phyloP scores from a whole-genome alignment of 2,797 vertebrate species.

The Pampus argenteus region DNA sequence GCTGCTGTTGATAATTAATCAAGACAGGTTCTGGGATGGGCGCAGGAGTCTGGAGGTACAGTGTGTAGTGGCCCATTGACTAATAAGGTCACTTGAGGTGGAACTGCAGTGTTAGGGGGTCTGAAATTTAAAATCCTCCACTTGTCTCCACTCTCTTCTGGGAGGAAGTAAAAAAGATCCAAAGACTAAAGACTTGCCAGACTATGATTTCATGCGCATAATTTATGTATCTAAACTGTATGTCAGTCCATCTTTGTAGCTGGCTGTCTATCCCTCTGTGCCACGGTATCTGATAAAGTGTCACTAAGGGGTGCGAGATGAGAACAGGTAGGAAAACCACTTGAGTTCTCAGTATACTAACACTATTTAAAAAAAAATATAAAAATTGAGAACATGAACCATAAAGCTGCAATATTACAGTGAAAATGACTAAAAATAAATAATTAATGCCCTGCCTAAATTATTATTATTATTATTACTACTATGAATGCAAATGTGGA shows the following conservation, averaged over 20 bases:
- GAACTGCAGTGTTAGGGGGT: slow-evolving; percentile 55
- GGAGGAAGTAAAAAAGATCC: slow-evolving; percentile 25
- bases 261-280: slow-evolving; percentile 20
- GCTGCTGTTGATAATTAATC: slow-evolving; percentile 78
- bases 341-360: not conserved
- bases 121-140: slow-evolving; percentile 52
- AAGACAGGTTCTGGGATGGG: slow-evolving; percentile 71
- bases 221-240: slow-evolving; percentile 59
- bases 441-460: too few relatives aligned
- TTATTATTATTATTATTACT: not conserved
- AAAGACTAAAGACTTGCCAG: slow-evolving; percentile 36
- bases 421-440: not conserved
- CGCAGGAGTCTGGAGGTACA: slow-evolving; percentile 57
- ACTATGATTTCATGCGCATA: slow-evolving; percentile 49
- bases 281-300: slow-evolving; percentile 38
- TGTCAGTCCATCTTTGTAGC: slow-evolving; percentile 27
- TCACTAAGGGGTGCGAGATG: slow-evolving; percentile 12
- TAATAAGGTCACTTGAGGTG: slow-evolving; percentile 78
- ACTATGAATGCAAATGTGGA: not conserved
- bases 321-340: not conserved
- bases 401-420: not conserved
- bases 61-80: slow-evolving; percentile 71
- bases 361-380: not conserved
- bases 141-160: slow-evolving; percentile 45
- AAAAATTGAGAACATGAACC: not conserved